A percentile compares a stretch with the other conserved stretches of the same genome.
phyloP scores from a whole-genome alignment of 2,113 vertebrate species.

The Chlamydotis undulata region DNA sequence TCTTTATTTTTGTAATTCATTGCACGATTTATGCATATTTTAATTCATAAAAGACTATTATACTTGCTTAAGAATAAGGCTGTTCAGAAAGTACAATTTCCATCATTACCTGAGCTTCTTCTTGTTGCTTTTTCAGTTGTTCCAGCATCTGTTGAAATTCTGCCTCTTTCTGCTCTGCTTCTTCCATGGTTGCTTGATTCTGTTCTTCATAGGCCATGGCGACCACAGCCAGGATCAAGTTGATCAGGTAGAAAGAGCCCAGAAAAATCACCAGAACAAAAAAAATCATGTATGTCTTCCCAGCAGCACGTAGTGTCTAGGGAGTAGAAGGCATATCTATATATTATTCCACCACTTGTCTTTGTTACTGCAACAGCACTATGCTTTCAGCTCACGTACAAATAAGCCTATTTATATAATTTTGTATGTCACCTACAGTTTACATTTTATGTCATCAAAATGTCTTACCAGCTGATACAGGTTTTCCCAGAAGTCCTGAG shows the following conservation, averaged over 20 bases:
- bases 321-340: constrained; percentile 4
- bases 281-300: constrained; percentile 97
- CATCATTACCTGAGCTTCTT: constrained; percentile 86
- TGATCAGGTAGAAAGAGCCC: constrained; percentile 93
- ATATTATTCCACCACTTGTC: neutral
- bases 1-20: neutral
- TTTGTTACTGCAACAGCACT: neutral
- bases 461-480: constrained; percentile 91
- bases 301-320: constrained; percentile 90
- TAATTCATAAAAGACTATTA: neutral
- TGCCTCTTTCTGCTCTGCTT: constrained; percentile 91
- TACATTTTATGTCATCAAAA: neutral
- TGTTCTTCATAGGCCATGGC: constrained; percentile 97
- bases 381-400: neutral
- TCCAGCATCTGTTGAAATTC: constrained; percentile 92
- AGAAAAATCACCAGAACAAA: constrained; percentile 96
- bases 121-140: constrained; percentile 89
- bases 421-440: neutral
- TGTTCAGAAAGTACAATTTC: neutral
- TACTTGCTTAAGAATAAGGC: neutral
- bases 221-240: constrained; percentile 93
- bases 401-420: neutral
- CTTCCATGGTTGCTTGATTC: constrained; percentile 88
- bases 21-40: neutral
- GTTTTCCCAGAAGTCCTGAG: constrained; percentile 96